Evolutionary conservation across 2,797 vertebrate species (phyloP).

Genomic region (Alosa sapidissima): DNA sequence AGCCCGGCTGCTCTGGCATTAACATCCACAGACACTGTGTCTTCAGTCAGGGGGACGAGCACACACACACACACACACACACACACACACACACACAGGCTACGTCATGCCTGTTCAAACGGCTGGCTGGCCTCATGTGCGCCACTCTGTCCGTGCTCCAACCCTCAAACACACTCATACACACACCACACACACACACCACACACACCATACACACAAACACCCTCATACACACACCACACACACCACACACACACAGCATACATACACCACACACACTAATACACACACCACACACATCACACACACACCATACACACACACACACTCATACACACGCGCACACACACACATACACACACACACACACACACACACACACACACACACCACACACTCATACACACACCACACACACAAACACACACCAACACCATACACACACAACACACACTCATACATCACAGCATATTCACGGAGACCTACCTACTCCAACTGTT

Average conservation of each 20-base stretch:
- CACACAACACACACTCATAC: neutral
- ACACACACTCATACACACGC: neutral
- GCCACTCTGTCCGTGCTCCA: neutral
- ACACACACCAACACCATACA: constrained; percentile 12
- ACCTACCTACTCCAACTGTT: too few species aligned
- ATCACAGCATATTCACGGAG: too few species aligned
- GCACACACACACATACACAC: neutral
- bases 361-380: too few species aligned
- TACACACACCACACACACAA: neutral
- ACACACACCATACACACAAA: neutral
- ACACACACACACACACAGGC: neutral
- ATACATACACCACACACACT: neutral
- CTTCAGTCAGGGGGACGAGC: constrained; percentile 70
- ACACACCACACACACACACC: neutral
- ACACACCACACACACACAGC: too few species aligned
- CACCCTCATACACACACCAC: too few species aligned
- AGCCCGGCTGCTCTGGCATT: constrained; percentile 89
- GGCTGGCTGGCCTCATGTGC: neutral
- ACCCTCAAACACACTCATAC: constrained; percentile 12
- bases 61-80: neutral
- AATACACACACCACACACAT: constrained; percentile 1
- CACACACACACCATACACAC: neutral
- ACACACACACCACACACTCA: neutral
- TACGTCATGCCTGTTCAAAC: neutral
- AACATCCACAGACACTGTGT: constrained; percentile 86